phyloP scores from a whole-genome alignment of 2,113 vertebrate genomes.

The Solea solea region DNA sequence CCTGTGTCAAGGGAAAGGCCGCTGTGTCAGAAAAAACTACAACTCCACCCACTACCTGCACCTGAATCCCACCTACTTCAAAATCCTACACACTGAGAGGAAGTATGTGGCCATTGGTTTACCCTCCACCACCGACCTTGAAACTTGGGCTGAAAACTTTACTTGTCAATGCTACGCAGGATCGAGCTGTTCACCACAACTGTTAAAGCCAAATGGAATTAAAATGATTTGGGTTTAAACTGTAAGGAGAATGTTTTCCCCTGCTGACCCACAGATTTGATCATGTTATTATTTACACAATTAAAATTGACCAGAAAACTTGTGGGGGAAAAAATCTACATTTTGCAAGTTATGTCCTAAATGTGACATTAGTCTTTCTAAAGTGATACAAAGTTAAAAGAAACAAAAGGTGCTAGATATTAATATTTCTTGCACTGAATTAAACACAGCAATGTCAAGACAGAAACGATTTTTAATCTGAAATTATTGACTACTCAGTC shows the following conservation, averaged over 20 bases:
- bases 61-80: conserved; percentile 70
- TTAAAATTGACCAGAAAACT: no score
- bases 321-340: no score
- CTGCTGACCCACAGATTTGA: background rate
- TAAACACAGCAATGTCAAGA: no score
- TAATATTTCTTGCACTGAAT: no score
- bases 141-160: conserved; percentile 59
- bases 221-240: conserved; percentile 58
- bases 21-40: conserved; percentile 83
- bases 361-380: no score
- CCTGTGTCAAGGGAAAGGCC: conserved; percentile 85
- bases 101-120: conserved; percentile 65
- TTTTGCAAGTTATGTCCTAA: no score
- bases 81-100: conserved; percentile 42
- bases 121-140: conserved; percentile 59
- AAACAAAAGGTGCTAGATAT: no score
- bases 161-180: conserved; percentile 80
- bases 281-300: no score
- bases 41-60: conserved; percentile 87
- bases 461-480: no score
- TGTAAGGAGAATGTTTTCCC: background rate
- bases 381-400: no score
- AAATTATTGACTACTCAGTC: no score
- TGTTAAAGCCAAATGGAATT: conserved; percentile 5
- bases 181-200: conserved; percentile 39